Conservation (phyloP, 1,140 invertebrate species). For the Lepidostoma basale region DNA sequence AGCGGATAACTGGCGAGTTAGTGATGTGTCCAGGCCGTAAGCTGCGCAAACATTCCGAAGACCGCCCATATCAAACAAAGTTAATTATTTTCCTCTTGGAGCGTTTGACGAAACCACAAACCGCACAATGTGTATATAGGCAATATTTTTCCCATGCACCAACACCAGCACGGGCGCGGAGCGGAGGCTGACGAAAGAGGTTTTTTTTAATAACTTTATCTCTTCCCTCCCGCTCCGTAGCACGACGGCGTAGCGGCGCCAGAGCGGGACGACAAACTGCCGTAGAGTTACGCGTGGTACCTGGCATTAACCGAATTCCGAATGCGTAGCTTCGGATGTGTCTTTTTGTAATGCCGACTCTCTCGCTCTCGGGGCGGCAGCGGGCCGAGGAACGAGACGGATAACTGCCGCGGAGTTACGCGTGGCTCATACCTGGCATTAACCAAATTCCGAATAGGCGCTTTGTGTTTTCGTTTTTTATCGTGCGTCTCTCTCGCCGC, state of each 20-base stretch:
- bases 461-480: constrained; percentile 28
- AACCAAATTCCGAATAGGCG: constrained; percentile 41
- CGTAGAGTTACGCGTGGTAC: constrained; percentile 41
- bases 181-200: constrained; percentile 39
- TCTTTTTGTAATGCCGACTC: constrained; percentile 24
- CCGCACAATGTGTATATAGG: constrained; percentile 28
- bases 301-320: constrained; percentile 45
- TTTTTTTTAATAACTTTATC: constrained; percentile 46
- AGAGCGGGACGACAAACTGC: constrained; percentile 36
- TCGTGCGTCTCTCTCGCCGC: constrained; percentile 22
- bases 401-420: constrained; percentile 41
- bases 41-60: neutral
- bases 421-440: constrained; percentile 41
- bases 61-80: neutral
- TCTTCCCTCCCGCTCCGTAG: constrained; percentile 21
- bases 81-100: constrained; percentile 22
- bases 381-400: constrained; percentile 15
- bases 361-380: constrained; percentile 9
- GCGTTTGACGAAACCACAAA: constrained; percentile 14
- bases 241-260: neutral
- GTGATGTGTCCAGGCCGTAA: no score
- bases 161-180: constrained; percentile 20
- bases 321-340: constrained; percentile 31
- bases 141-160: constrained; percentile 35
- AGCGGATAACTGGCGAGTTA: no score